Conservation (phyloP, 2,797 vertebrate species). For the Delichon dasypus region DNA sequence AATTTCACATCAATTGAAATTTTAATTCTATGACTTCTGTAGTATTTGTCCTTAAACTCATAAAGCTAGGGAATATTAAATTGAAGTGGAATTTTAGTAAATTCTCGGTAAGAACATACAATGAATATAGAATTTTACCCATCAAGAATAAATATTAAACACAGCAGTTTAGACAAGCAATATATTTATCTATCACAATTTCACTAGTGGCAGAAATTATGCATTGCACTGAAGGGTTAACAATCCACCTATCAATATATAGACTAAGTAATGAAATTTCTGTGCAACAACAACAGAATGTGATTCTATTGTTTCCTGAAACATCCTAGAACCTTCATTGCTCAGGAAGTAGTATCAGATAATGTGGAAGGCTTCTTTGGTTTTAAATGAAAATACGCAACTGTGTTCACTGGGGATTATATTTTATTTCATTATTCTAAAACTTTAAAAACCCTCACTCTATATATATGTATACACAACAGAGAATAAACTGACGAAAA, state of each 20-base stretch:
- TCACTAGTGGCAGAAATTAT: neutral
- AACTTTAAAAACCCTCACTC: neutral
- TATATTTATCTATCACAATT: neutral
- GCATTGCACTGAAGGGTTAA: neutral
- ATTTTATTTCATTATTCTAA: neutral
- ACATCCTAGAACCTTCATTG: neutral
- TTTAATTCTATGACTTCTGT: neutral
- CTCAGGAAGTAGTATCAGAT: neutral
- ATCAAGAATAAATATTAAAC: neutral
- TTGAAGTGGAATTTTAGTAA: neutral
- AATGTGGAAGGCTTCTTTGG: neutral
- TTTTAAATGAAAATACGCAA: neutral
- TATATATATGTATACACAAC: neutral
- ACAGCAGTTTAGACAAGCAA: neutral
- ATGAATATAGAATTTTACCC: neutral
- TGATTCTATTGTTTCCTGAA: neutral
- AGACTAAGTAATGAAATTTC: neutral
- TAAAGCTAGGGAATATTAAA: neutral
- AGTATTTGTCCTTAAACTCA: neutral
- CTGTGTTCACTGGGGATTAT: neutral
- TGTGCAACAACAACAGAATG: neutral
- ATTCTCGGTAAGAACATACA: neutral
- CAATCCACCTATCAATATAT: neutral
- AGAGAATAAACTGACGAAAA: neutral
- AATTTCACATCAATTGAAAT: neutral